phyloP scores from a whole-genome alignment of 1,140 invertebrate genomes.

The Adoxophyes honmai region DNA sequence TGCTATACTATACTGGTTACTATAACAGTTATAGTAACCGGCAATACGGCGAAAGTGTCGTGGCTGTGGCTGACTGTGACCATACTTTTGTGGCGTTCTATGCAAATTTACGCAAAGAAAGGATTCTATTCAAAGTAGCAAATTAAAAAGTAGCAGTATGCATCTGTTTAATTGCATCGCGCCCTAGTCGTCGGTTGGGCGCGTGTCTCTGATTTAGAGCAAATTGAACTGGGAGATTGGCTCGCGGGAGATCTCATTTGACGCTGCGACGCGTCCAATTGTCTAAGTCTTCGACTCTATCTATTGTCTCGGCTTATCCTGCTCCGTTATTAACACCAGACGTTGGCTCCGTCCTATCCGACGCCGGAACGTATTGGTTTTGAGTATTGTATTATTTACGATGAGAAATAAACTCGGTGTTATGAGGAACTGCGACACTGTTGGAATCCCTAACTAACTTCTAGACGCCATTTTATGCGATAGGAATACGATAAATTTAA shows the following conservation, averaged over 20 bases:
- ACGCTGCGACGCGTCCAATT: slow-evolving; percentile 61
- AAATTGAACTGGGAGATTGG: slow-evolving; percentile 68
- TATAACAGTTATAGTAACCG: too few relatives aligned
- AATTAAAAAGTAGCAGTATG: too few relatives aligned
- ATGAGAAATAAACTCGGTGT: neutral
- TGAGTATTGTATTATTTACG: slow-evolving; percentile 19
- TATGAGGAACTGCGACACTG: neutral
- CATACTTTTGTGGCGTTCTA: too few relatives aligned
- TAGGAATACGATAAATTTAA: too few relatives aligned
- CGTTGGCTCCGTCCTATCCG: slow-evolving; percentile 12
- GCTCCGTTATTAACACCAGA: slow-evolving; percentile 29
- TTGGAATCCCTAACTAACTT: too few relatives aligned
- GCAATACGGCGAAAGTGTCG: too few relatives aligned
- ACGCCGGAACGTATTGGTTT: slow-evolving; percentile 21
- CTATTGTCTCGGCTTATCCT: slow-evolving; percentile 37
- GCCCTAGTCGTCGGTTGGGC: slow-evolving; percentile 20
- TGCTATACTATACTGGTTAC: too few relatives aligned
- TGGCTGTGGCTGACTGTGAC: too few relatives aligned
- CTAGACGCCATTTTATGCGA: too few relatives aligned
- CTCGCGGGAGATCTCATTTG: slow-evolving; percentile 60
- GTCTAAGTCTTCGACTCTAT: slow-evolving; percentile 37
- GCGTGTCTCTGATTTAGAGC: slow-evolving; percentile 56
- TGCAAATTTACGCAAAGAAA: too few relatives aligned
- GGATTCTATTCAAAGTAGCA: too few relatives aligned
- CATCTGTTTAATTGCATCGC: slow-evolving; percentile 31